Conservation (phyloP, 2,113 vertebrate species). For the Noctilio leporinus region DNA sequence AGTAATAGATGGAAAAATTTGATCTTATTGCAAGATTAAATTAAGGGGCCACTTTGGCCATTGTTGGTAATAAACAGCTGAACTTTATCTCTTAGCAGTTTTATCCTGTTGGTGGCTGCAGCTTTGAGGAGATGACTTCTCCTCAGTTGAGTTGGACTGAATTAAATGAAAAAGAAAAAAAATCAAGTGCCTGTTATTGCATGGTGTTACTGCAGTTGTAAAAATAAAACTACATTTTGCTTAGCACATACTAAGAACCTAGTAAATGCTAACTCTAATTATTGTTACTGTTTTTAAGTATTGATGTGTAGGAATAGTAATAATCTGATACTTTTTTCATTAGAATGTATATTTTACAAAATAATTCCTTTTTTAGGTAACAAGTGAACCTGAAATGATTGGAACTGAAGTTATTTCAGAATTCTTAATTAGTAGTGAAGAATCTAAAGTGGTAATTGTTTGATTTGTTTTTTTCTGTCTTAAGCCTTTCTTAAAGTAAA, state of each 20-base stretch:
- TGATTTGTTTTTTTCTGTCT: conserved; percentile 42
- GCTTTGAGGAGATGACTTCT: neutral
- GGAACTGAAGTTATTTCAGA: conserved; percentile 91
- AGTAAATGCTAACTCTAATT: neutral
- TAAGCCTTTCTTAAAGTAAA: conserved; percentile 35
- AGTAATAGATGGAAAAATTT: neutral
- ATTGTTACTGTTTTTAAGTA: neutral
- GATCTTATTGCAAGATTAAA: neutral
- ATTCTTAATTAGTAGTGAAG: conserved; percentile 90
- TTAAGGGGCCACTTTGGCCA: neutral
- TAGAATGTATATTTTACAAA: conserved; percentile 25
- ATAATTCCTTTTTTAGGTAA: conserved; percentile 76
- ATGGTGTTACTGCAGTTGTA: neutral
- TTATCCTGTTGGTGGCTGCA: neutral
- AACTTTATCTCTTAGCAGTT: neutral
- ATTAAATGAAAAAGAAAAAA: neutral
- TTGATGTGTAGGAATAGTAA: neutral
- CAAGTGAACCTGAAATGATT: conserved; percentile 79
- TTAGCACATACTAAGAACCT: neutral
- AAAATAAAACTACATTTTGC: neutral
- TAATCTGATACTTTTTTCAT: conserved; percentile 20
- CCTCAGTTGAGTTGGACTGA: neutral
- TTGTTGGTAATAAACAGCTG: neutral
- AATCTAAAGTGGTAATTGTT: conserved; percentile 90
- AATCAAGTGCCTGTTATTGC: neutral